Evolutionary conservation across 2,888 invertebrate genomes (phyloP), one percentile per base, ranked within the genome.

Genomic region (Trissonchulus sp.): DNA sequence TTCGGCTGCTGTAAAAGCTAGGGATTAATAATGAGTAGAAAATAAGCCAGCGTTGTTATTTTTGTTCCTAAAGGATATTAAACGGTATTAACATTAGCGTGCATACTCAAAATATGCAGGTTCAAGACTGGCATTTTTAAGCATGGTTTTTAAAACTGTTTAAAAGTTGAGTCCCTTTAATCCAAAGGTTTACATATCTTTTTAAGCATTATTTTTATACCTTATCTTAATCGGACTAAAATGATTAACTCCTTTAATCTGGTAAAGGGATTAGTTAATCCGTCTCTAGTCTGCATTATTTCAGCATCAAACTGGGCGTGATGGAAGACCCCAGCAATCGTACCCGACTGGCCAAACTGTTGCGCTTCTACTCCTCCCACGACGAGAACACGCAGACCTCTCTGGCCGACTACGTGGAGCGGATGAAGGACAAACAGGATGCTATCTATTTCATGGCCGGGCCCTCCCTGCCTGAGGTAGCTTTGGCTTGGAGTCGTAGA

Each of bases 251-350:
- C n/a, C n/a, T n/a, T n/a, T n/a, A n/a, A n/a, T n/a, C n/a, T n/a
- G n/a, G n/a, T n/a, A n/a, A n/a, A n/a, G n/a, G n/a, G n/a, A n/a
- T n/a, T n/a, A n/a, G n/a, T 48, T 48, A 15, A 48, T 23, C 48
- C 23, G 23, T 48, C 23, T 48, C 60, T 63, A 60, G 74, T 8
- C 8, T 38, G 18, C 68, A 15, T 79, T 36, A n/a, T 76, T 76
- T 76, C n/a, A 76, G 76, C 38, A 90, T 96, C 80, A 96, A 97
- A 87, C 88, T 97, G 81, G 99, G 99, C 76, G 90, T 97, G 33
- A 95, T 98, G 89, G 99, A 99, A 88, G 99, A 99, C 87, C 92
- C 96, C 63, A 91, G 93, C 81, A 99, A 99, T 88, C 90, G 98
- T 77, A 94, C 94, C 71, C 90, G 99, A 74, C 88, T 99, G 74